Base-by-base conservation (phyloP, 1,140 invertebrate genomes). In the Tyrophagus putrescentiae region DNA sequence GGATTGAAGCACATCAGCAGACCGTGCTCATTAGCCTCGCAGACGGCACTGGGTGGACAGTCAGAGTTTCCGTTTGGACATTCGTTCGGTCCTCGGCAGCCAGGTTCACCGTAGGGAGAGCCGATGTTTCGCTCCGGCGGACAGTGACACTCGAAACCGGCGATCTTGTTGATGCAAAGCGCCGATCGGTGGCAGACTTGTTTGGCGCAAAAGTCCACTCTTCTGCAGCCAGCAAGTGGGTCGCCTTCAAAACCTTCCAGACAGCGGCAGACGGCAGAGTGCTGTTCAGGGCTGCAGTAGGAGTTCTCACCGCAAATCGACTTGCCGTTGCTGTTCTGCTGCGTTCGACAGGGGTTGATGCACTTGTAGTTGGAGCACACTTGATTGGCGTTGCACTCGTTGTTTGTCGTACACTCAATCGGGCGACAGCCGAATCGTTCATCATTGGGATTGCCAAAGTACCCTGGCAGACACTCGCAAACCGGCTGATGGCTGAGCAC, bases 81-180 rank as follows among this genome's bases (percentile, higher is more conserved):
- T 33, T 61, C 58, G 52, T 65, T 64, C 32, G 66, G 62, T 11
- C 66, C 65, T 23, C 67, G 67, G 67, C 87, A 91, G 23, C 85
- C 86, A 27, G 68, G 65, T 66, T 82, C 80, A 45, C 84, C 80
- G 68, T 90, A 91, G 13, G 88, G 88, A 78, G 90, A 89, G 72
- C 88, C 87, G 11, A 87, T 91, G 57, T 85, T 75, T 53, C 61
- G 84, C 28, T 80, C 78, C 1, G 75, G 64, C 6, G 84, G 84
- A 67, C 87, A 91, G 68, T 79, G 79, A 66, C 87, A 91, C 3
- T 78, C 72, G 65, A 78, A 80, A 29, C 81, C 76, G 4, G 76
- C 72, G 0, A 77, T 72, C 33, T 75, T 68, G n/a, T 79, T 76
- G 64, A 85, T 77, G 70, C 87, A 93, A 36, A 84, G 74, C 2